Conservation (phyloP, 2,797 vertebrate genomes). For the Sciurus vulgaris region DNA sequence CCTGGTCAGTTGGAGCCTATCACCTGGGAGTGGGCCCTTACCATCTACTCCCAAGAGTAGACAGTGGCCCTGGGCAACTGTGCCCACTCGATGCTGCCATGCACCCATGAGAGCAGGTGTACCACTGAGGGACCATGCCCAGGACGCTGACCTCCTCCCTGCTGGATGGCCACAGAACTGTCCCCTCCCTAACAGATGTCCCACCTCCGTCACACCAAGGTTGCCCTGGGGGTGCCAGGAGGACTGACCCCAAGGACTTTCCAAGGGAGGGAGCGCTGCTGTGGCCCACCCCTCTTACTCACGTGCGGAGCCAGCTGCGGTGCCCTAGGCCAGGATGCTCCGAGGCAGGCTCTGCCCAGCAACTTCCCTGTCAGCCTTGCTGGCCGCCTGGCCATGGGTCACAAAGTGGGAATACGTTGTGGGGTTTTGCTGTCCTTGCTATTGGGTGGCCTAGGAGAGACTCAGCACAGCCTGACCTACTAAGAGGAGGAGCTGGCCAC, state of each 20-base stretch:
- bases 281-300: not conserved
- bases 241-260: rapidly evolving
- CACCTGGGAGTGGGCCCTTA: rapidly evolving
- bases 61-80: not conserved
- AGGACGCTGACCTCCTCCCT: not conserved
- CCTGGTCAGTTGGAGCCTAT: too few relatives aligned
- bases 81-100: not conserved
- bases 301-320: not conserved
- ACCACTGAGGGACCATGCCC: not conserved
- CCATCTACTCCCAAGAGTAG: not conserved
- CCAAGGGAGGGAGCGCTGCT: not conserved
- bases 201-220: not conserved
- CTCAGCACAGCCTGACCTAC: too few relatives aligned
- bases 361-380: not conserved
- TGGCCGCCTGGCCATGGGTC: not conserved
- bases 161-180: not conserved
- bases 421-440: not conserved
- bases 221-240: not conserved
- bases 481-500: not conserved
- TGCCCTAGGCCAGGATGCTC: not conserved
- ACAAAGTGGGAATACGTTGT: rapidly evolving
- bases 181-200: not conserved
- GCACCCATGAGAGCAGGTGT: not conserved
- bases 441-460: not conserved
- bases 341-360: not conserved